Evolutionary conservation across 2,888 invertebrate species (phyloP), one percentile per base, ranked within the genome.

Genomic region (Schizotus pectinicornis): DNA sequence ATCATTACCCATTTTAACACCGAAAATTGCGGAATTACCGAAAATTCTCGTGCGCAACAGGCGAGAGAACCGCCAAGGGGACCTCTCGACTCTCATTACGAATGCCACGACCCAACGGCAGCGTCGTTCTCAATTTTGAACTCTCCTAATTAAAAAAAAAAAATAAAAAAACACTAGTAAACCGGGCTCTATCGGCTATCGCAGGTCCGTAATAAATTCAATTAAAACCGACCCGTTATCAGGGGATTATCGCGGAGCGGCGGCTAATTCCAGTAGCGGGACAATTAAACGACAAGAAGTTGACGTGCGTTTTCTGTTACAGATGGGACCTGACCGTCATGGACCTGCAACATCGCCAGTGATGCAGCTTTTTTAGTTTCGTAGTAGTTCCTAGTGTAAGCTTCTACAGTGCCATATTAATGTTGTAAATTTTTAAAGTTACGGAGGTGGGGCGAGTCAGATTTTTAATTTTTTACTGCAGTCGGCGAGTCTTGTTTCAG

Each of bases 301-400:
- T 63, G 56, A 62, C 62, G 59, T 62, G 64, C 65, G 59, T 67
- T 67, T 65, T 70, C 64, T 72, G 71, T 74, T 74, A 51, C 72
- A 73, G 72, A 64, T 48, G 65, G 66, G 69, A 69, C 69, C 67
- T 22, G 68, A 58, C 41, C 43, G 48, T 38, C 38, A 9, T 42
- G 43, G 35, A 42, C 47, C 47, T 34, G 14, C 38, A 46, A 35
- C 54, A 41, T 38, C 49, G 43, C 49, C 39, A 43, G 48, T 54
- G 53, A 54, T 41, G 48, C 22, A 39, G 42, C 42, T 42, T 42
- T 35, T 57, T 45, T 48, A 34, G 7, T 39, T 39, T n/a, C 7
- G 12, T 11, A 39, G 12, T 39, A 39, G 13, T 39, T 8, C 22
- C 41, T 42, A 56, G 56, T 33, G 30, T 7, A 41, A 41, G 7